Percentiles rank a stretch among this genome's conserved stretches.
Evolutionary conservation across 2,888 invertebrate genomes (phyloP).

Genomic region (Bugulina stolonifera): DNA sequence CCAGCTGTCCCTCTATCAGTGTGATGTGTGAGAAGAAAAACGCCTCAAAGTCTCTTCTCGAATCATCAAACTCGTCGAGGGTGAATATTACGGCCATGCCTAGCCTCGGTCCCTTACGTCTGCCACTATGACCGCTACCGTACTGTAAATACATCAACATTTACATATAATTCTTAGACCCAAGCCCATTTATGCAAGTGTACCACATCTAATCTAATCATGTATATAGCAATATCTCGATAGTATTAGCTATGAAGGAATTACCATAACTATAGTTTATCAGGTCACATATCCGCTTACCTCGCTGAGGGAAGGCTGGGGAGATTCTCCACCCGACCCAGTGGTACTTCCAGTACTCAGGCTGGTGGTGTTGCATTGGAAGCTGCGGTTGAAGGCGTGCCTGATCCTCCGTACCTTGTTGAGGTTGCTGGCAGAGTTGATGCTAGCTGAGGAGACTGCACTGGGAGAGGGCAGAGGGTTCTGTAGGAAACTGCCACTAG

Average conservation of each 20-base stretch:
- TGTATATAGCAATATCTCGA: too few relatives aligned
- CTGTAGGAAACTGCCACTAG: slow-evolving; percentile 26
- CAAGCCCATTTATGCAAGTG: too few relatives aligned
- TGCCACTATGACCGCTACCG: not conserved
- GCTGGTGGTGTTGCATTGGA: not conserved
- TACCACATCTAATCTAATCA: too few relatives aligned
- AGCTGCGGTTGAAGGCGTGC: slow-evolving; percentile 29
- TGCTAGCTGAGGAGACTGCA: slow-evolving; percentile 36
- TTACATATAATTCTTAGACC: too few relatives aligned
- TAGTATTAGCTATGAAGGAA: too few relatives aligned
- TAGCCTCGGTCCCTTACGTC: not conserved
- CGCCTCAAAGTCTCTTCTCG: slow-evolving; percentile 61
- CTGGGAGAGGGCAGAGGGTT: slow-evolving; percentile 45
- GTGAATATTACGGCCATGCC: slow-evolving; percentile 11
- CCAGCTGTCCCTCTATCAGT: slow-evolving; percentile 51
- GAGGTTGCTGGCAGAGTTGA: slow-evolving; percentile 56
- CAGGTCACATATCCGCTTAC: not conserved
- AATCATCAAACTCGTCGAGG: slow-evolving; percentile 29
- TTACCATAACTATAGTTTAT: too few relatives aligned
- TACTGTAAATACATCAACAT: not conserved
- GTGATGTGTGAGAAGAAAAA: slow-evolving; percentile 73
- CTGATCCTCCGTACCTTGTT: slow-evolving; percentile 59
- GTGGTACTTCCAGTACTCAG: not conserved
- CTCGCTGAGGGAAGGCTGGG: slow-evolving; percentile 9
- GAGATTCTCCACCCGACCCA: slow-evolving; percentile 2